Evolutionary conservation across 2,113 vertebrate species (phyloP).

Genomic region (Dicentrarchus labrax): DNA sequence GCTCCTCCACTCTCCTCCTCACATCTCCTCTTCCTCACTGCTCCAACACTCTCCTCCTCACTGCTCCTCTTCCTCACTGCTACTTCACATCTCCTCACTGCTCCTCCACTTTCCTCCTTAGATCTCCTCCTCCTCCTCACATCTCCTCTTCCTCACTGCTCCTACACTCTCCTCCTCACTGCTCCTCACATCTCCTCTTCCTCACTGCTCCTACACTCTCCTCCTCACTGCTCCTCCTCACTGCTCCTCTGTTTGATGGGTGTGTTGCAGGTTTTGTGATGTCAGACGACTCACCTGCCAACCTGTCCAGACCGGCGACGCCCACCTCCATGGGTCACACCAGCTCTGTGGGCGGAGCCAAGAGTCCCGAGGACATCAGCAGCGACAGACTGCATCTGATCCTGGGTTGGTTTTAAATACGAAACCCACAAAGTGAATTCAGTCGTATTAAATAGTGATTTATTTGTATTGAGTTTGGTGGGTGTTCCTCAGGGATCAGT

Average conservation of each 20-base stretch:
- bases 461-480: neutral
- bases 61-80: neutral
- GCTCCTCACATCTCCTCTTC: too few relatives aligned
- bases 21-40: too few relatives aligned
- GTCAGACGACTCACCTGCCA: constrained; percentile 87
- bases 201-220: neutral
- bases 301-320: constrained; percentile 93
- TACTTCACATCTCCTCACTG: neutral
- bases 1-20: neutral
- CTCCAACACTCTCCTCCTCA: too few relatives aligned
- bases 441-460: neutral
- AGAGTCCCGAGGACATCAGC: constrained; percentile 93
- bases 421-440: neutral
- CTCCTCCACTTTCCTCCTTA: too few relatives aligned
- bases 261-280: constrained; percentile 82
- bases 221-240: neutral
- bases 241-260: neutral
- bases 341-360: constrained; percentile 82
- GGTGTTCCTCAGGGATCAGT: constrained; percentile 87
- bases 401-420: constrained; percentile 82
- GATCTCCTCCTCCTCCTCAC: neutral
- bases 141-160: too few relatives aligned
- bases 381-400: constrained; percentile 92
- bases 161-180: neutral
- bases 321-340: constrained; percentile 94